Evolutionary conservation across 2,797 vertebrate species (phyloP).

Genomic region (Chloroceryle amazona): DNA sequence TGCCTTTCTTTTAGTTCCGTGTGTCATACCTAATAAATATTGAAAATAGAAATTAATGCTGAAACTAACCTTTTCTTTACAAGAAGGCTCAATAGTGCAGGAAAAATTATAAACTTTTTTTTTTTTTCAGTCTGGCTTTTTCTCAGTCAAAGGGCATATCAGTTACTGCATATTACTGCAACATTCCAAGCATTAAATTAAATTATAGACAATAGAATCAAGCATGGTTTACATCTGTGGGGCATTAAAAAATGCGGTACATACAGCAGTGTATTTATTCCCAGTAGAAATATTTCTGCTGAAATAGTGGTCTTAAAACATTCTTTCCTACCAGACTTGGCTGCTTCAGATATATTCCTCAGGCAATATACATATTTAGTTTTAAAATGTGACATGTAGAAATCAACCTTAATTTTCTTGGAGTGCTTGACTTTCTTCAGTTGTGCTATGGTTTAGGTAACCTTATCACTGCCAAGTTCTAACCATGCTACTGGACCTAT

Average conservation of each 20-base stretch:
- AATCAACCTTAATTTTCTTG: constrained; percentile 45
- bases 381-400: constrained; percentile 52
- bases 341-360: constrained; percentile 53
- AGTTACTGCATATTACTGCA: constrained; percentile 43
- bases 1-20: neutral
- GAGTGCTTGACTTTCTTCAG: neutral
- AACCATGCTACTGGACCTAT: constrained; percentile 38
- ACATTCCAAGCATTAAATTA: constrained; percentile 67
- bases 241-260: constrained; percentile 40
- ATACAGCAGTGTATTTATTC: constrained; percentile 51
- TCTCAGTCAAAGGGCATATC: constrained; percentile 51
- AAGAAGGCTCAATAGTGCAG: neutral
- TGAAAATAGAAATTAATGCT: neutral
- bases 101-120: neutral
- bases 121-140: constrained; percentile 13
- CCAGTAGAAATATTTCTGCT: constrained; percentile 32
- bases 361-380: constrained; percentile 20
- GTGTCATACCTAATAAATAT: neutral
- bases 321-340: constrained; percentile 30
- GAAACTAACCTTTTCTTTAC: neutral
- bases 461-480: constrained; percentile 11
- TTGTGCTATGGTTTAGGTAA: neutral
- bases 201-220: constrained; percentile 64
- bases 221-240: constrained; percentile 55
- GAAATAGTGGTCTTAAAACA: constrained; percentile 35